These are phyloP conservation scores for Contarinia nasturtii DNA, from an alignment of 1,140 invertebrate species.

Conservation along the genomic window DNA sequence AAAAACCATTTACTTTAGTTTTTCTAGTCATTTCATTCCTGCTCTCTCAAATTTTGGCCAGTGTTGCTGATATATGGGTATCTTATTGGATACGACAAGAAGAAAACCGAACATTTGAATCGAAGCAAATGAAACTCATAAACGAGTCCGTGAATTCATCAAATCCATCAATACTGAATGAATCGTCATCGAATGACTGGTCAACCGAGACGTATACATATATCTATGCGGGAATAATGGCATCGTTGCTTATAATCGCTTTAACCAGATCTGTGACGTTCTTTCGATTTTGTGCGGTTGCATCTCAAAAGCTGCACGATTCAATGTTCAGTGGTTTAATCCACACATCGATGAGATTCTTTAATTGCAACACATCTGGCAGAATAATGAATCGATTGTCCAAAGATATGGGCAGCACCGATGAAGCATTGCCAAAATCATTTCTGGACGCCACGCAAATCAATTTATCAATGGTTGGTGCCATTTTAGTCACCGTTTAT, in stretches of 20 bases:
- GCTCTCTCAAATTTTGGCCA: conserved; percentile 25
- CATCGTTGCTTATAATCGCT: conserved; percentile 25
- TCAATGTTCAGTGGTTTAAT: conserved; percentile 33
- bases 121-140: not conserved
- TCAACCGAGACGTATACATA: conserved; percentile 22
- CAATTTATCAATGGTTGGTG: conserved; percentile 37
- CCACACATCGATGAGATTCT: not conserved
- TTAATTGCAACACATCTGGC: conserved; percentile 28
- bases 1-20: conserved; percentile 18
- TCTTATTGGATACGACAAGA: conserved; percentile 24
- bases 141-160: not conserved
- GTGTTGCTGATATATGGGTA: conserved; percentile 39
- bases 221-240: conserved; percentile 29
- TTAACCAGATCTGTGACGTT: conserved; percentile 25
- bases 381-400: conserved; percentile 54
- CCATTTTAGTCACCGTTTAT: conserved; percentile 43
- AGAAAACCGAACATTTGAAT: conserved; percentile 1
- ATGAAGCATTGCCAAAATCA: conserved; percentile 52
- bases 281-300: conserved; percentile 22
- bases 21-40: conserved; percentile 22
- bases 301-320: conserved; percentile 47
- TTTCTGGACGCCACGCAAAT: conserved; percentile 49
- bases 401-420: conserved; percentile 62
- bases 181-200: conserved; percentile 1
- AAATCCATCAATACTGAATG: not conserved